Evolutionary conservation across 2,113 vertebrate genomes (phyloP).

Genomic region (Malurus melanocephalus): DNA sequence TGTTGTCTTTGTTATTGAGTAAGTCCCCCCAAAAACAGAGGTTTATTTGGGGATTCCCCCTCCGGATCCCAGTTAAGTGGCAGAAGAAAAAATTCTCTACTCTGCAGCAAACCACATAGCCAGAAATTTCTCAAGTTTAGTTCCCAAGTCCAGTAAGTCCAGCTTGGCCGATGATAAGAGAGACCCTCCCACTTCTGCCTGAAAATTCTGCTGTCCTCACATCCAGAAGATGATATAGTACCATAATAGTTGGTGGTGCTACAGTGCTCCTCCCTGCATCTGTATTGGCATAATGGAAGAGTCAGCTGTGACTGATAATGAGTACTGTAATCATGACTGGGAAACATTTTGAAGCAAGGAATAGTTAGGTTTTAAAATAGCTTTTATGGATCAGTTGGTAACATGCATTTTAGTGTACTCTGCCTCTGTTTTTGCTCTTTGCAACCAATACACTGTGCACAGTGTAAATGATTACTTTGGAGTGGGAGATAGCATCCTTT

Average conservation of each 20-base stretch:
- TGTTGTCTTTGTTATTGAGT: background rate
- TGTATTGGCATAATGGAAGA: background rate
- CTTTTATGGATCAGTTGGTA: background rate
- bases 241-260: background rate
- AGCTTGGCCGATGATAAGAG: background rate
- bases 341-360: background rate
- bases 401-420: background rate
- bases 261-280: background rate
- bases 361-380: background rate
- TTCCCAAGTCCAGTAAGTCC: background rate
- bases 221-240: background rate
- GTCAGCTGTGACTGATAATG: background rate
- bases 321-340: background rate
- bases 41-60: background rate
- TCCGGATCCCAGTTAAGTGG: background rate
- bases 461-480: background rate
- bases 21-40: rapidly evolving
- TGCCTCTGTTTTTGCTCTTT: background rate
- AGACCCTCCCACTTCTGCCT: background rate
- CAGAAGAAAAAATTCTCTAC: background rate
- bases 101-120: background rate
- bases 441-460: background rate
- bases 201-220: background rate
- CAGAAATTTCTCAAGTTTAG: background rate
- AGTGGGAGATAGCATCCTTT: background rate